These are phyloP conservation scores for Seladonia tumulorum DNA, from an alignment of 2,888 invertebrate genomes.

Conservation along the genomic window DNA sequence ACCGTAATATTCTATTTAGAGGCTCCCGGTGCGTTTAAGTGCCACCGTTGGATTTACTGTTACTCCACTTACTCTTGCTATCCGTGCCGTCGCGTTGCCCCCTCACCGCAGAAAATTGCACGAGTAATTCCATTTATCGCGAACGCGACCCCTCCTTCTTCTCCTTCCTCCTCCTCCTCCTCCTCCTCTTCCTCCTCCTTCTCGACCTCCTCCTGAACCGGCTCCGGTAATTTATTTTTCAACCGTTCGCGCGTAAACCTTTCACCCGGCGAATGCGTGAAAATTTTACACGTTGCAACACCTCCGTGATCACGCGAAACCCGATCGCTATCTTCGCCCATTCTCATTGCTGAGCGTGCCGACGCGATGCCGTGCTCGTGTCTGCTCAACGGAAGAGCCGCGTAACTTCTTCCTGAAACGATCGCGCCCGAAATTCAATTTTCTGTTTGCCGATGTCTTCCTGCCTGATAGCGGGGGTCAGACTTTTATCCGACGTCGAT, in stretches of 20 bases:
- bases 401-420: constrained; percentile 10
- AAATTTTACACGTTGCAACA: constrained; percentile 40
- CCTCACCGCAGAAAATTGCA: constrained; percentile 38
- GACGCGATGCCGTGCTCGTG: background rate
- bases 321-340: constrained; percentile 31
- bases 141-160: background rate
- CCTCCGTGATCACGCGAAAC: background rate
- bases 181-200: background rate
- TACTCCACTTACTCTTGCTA: constrained; percentile 3
- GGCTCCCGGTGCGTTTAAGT: constrained; percentile 48
- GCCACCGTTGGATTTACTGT: constrained; percentile 52
- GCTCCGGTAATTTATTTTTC: constrained; percentile 46
- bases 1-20: constrained; percentile 67
- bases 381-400: background rate
- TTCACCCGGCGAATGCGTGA: constrained; percentile 36
- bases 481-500: background rate
- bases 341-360: background rate
- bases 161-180: background rate
- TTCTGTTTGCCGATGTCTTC: constrained; percentile 7
- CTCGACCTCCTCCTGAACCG: no score
- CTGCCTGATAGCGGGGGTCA: background rate
- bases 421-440: constrained; percentile 5
- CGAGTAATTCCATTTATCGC: constrained; percentile 57
- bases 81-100: background rate
- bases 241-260: constrained; percentile 30